phyloP scores from a whole-genome alignment of 2,113 vertebrate genomes.

The Nycticorax nycticorax region DNA sequence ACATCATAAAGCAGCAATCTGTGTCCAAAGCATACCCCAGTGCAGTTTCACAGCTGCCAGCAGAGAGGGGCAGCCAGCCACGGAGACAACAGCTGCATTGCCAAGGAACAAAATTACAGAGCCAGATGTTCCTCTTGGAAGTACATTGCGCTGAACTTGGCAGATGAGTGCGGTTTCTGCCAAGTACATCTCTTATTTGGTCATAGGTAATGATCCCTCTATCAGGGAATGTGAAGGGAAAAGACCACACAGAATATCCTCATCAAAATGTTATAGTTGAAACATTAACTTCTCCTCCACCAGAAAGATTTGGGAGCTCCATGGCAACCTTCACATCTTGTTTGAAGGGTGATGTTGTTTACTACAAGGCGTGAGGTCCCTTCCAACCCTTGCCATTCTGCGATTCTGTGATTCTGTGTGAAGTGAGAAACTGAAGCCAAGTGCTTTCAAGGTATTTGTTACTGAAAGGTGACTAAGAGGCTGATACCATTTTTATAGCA shows the following conservation, averaged over 20 bases:
- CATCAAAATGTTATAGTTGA: neutral
- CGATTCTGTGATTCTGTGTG: neutral
- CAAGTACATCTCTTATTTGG: slow-evolving; percentile 53
- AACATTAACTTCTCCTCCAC: neutral
- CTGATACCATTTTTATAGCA: slow-evolving; percentile 28
- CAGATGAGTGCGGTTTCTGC: slow-evolving; percentile 48
- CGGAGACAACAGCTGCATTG: slow-evolving; percentile 46
- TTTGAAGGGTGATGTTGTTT: slow-evolving; percentile 53
- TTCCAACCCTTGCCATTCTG: no score
- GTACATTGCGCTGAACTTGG: slow-evolving; percentile 51
- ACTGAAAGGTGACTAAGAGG: slow-evolving; percentile 35
- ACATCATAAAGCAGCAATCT: neutral
- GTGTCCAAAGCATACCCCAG: neutral
- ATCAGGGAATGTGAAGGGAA: neutral
- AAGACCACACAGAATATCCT: slow-evolving; percentile 18
- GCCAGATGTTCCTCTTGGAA: slow-evolving; percentile 72
- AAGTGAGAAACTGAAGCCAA: slow-evolving; percentile 61
- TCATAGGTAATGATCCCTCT: slow-evolving; percentile 55
- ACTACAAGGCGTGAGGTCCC: neutral
- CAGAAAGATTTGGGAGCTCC: slow-evolving; percentile 25
- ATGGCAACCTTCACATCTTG: slow-evolving; percentile 42
- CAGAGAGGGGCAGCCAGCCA: slow-evolving; percentile 44
- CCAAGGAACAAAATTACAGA: slow-evolving; percentile 41
- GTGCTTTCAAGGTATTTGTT: slow-evolving; percentile 53
- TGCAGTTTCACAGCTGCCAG: slow-evolving; percentile 12